Conservation (phyloP, 2,888 invertebrate species). For the Melipona bicolor region DNA sequence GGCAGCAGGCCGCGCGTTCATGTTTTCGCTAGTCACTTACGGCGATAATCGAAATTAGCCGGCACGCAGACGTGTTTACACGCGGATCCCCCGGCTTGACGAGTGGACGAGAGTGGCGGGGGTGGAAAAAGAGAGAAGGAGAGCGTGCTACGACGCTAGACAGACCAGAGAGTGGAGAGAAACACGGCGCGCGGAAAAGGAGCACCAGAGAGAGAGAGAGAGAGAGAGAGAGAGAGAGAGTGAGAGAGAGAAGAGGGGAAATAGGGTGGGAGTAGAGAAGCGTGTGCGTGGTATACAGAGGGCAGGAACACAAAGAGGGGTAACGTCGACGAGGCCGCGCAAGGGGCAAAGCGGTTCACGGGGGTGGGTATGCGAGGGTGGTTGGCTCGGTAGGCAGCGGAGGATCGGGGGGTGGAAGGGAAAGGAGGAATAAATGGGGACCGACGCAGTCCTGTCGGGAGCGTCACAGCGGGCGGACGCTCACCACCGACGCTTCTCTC, state of each 20-base stretch:
- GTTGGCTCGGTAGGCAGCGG: constrained; percentile 51
- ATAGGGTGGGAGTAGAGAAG: constrained; percentile 17
- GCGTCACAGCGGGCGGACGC: constrained; percentile 83
- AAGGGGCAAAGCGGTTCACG: constrained; percentile 29
- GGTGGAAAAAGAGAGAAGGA: neutral
- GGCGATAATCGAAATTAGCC: constrained; percentile 65
- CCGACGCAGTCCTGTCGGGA: constrained; percentile 83
- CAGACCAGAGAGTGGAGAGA: neutral
- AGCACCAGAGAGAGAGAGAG: neutral
- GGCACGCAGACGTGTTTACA: constrained; percentile 69
- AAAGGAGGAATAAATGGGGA: constrained; percentile 74
- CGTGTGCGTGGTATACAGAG: constrained; percentile 53
- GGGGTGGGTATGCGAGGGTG: constrained; percentile 57
- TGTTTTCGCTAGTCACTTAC: constrained; percentile 30
- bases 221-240: neutral
- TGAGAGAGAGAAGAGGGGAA: neutral
- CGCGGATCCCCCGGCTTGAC: constrained; percentile 23
- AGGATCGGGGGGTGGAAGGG: constrained; percentile 41
- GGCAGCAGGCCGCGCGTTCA: constrained; percentile 3
- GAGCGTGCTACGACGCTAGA: neutral
- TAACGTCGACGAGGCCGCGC: constrained; percentile 26
- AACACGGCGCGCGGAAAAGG: neutral
- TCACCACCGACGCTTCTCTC: constrained; percentile 79
- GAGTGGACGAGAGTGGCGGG: neutral
- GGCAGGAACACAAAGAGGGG: constrained; percentile 57